Percentiles rank a stretch among this genome's conserved stretches.
phyloP scores from a whole-genome alignment of 2,888 invertebrate species.

The Agrochola circellaris region DNA sequence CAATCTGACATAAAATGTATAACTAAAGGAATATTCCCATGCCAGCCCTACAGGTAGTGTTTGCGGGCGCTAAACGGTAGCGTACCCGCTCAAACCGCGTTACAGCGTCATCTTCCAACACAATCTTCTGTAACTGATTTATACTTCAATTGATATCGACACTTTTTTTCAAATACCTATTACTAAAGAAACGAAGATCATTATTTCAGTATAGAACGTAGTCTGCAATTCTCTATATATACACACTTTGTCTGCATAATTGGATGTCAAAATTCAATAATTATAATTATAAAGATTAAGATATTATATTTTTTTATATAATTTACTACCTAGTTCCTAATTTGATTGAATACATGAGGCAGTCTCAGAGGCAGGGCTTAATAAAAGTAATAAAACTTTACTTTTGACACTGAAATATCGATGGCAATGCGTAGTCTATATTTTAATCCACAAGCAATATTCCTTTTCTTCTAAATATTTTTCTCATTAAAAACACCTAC shows the following conservation, averaged over 20 bases:
- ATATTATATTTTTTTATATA: too few relatives aligned
- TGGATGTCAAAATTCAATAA: neutral
- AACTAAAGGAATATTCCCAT: fast-evolving
- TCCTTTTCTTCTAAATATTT: neutral
- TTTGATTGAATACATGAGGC: too few relatives aligned
- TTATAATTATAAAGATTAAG: too few relatives aligned
- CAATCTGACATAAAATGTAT: neutral
- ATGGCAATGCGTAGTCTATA: too few relatives aligned
- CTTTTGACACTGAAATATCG: too few relatives aligned
- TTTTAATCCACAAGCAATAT: too few relatives aligned
- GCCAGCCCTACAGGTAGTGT: slow-evolving; percentile 67
- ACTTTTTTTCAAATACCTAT: slow-evolving; percentile 22
- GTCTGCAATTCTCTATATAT: neutral
- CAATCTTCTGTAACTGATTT: slow-evolving; percentile 88
- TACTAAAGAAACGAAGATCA: neutral
- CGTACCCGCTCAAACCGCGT: slow-evolving; percentile 86
- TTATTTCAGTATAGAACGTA: neutral
- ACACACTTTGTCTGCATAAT: neutral
- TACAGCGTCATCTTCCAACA: slow-evolving; percentile 87
- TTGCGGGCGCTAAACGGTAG: slow-evolving; percentile 85
- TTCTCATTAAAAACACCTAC: neutral
- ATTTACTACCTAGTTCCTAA: too few relatives aligned
- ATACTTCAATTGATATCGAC: slow-evolving; percentile 65
- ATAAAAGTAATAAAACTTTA: too few relatives aligned
- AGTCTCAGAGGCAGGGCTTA: too few relatives aligned